Conservation (phyloP, 1,140 invertebrate species). For the Pollicipes pollicipes region DNA sequence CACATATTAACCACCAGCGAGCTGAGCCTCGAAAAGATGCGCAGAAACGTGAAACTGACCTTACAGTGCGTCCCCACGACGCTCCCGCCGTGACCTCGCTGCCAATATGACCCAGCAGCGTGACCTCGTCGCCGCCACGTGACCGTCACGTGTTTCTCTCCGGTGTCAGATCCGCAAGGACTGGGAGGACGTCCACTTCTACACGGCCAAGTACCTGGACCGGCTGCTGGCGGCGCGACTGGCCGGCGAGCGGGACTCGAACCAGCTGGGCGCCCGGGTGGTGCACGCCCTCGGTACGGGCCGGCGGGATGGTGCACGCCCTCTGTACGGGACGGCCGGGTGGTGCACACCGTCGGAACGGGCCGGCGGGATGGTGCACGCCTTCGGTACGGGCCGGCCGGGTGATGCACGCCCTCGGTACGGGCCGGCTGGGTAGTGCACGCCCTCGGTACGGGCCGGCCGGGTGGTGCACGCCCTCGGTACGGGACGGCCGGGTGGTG, state of each 20-base stretch:
- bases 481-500: too few relatives aligned
- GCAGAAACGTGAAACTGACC: conserved; percentile 10
- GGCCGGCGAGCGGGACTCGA: not conserved
- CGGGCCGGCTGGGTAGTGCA: too few relatives aligned
- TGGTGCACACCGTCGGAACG: too few relatives aligned
- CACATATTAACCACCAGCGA: too few relatives aligned
- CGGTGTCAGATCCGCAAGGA: conserved; percentile 53
- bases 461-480: too few relatives aligned
- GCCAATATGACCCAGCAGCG: conserved; percentile 67
- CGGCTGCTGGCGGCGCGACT: conserved; percentile 30
- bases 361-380: too few relatives aligned
- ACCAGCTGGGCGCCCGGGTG: not conserved
- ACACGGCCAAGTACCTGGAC: conserved; percentile 48
- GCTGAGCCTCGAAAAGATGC: not conserved
- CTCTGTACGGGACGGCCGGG: too few relatives aligned
- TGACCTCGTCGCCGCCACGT: conserved; percentile 54
- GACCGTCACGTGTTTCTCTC: conserved; percentile 67
- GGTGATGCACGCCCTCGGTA: too few relatives aligned
- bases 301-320: too few relatives aligned
- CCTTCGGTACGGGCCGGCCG: too few relatives aligned
- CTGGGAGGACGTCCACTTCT: conserved; percentile 75
- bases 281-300: not conserved
- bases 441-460: too few relatives aligned
- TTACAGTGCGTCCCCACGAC: conserved; percentile 48
- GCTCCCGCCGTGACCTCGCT: conserved; percentile 67